Evolutionary conservation across 2,113 vertebrate genomes (phyloP).

Genomic region (Brachypodius melanocephalos): DNA sequence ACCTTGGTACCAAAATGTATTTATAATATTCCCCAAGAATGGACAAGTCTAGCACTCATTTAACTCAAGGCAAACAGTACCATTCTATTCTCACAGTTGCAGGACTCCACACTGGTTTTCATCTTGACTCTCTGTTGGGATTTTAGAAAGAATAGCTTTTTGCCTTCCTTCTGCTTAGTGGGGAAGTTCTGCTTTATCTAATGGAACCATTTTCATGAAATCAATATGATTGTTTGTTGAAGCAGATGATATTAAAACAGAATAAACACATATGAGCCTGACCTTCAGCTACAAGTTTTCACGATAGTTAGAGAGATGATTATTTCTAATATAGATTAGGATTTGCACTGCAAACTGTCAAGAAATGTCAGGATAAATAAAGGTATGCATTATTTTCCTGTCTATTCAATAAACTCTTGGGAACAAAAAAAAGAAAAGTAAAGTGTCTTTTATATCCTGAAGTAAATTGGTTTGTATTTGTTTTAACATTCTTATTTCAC

Average conservation of each 20-base stretch:
- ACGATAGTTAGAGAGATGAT: background rate
- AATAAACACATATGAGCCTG: background rate
- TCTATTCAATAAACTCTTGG: background rate
- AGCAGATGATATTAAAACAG: conserved; percentile 14
- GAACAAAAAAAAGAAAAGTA: background rate
- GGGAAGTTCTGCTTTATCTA: conserved; percentile 3
- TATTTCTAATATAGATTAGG: conserved; percentile 41
- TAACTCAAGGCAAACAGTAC: background rate
- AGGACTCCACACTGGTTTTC: background rate
- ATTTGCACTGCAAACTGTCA: conserved; percentile 9
- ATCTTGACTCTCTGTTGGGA: background rate
- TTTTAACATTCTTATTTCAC: background rate
- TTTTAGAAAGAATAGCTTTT: background rate
- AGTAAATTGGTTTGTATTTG: background rate
- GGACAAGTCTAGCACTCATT: background rate
- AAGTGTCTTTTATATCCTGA: background rate
- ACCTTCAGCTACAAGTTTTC: conserved; percentile 34
- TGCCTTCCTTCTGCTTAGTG: background rate
- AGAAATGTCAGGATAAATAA: conserved; percentile 47
- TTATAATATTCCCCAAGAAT: background rate
- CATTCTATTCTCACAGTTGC: background rate
- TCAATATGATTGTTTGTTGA: conserved; percentile 31
- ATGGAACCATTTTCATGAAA: background rate
- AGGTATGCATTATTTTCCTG: background rate
- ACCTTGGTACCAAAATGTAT: background rate